Percentiles rank a stretch among this genome's conserved stretches.
These are phyloP conservation scores for Saccostrea cuccullata DNA, from an alignment of 1,140 invertebrate species.

Conservation along the genomic window DNA sequence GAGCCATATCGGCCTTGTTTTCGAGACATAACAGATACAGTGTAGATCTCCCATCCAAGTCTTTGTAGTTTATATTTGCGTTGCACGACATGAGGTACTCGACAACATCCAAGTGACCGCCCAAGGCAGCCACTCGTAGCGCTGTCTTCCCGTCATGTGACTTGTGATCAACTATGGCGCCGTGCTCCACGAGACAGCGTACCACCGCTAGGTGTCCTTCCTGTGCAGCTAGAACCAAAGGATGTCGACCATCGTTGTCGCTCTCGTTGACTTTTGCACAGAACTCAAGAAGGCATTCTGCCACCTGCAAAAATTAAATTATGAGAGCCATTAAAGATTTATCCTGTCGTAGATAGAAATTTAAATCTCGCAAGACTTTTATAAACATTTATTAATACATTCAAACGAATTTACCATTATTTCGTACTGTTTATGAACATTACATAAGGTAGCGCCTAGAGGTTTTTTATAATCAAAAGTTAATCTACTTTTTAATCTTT, in stretches of 20 bases:
- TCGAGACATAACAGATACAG: slow-evolving; percentile 95
- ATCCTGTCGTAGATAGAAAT: not conserved
- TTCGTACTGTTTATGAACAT: not conserved
- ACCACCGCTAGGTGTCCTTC: slow-evolving; percentile 76
- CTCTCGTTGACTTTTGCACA: slow-evolving; percentile 93
- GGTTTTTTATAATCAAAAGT: not conserved
- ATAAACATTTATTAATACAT: not conserved
- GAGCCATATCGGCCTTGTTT: slow-evolving; percentile 87
- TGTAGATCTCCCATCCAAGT: slow-evolving; percentile 94
- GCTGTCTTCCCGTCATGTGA: slow-evolving; percentile 95
- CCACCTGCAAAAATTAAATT: slow-evolving; percentile 68
- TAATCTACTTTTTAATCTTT: not conserved
- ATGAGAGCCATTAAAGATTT: slow-evolving; percentile 5
- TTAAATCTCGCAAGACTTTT: not conserved
- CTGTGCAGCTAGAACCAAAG: slow-evolving; percentile 76
- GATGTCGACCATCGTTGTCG: slow-evolving; percentile 86
- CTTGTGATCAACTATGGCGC: slow-evolving; percentile 86
- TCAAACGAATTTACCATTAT: not conserved
- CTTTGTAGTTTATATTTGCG: slow-evolving; percentile 92
- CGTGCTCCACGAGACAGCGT: slow-evolving; percentile 67
- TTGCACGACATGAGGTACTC: slow-evolving; percentile 81
- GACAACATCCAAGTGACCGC: slow-evolving; percentile 88
- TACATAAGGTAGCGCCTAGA: not conserved
- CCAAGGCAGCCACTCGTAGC: slow-evolving; percentile 89
- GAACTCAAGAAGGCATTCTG: slow-evolving; percentile 89